phyloP scores from a whole-genome alignment of 2,113 vertebrate genomes.

The Cavia porcellus region DNA sequence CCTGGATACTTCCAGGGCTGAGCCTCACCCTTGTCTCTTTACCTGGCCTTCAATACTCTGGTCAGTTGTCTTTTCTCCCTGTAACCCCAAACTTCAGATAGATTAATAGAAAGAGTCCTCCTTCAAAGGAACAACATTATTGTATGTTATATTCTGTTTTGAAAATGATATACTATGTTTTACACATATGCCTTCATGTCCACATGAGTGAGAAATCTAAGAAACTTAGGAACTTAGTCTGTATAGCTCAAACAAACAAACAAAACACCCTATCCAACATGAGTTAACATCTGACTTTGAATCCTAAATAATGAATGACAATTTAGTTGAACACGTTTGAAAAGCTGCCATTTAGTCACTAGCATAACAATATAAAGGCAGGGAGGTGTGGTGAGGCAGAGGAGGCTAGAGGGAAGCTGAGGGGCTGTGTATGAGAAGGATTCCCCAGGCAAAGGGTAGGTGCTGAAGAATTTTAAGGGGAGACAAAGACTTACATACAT shows the following conservation, averaged over 20 bases:
- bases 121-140: not conserved
- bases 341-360: conserved; percentile 1
- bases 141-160: not conserved
- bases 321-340: not conserved
- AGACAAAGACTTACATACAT: not conserved
- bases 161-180: not conserved
- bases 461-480: not conserved
- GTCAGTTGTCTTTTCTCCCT: not conserved
- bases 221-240: not conserved
- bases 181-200: not conserved
- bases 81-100: not conserved
- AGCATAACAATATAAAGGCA: not conserved
- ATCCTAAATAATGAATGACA: not conserved
- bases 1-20: too few relatives aligned
- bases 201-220: not conserved
- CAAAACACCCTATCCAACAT: not conserved
- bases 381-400: not conserved
- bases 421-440: not conserved
- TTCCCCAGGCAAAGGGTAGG: not conserved
- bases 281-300: not conserved
- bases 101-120: not conserved
- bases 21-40: not conserved
- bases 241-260: not conserved
- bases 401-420: not conserved
- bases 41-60: not conserved